These are phyloP conservation scores for Petrocephalus schoutedeni DNA, from an alignment of 2,797 vertebrate species.

Conservation along the genomic window DNA sequence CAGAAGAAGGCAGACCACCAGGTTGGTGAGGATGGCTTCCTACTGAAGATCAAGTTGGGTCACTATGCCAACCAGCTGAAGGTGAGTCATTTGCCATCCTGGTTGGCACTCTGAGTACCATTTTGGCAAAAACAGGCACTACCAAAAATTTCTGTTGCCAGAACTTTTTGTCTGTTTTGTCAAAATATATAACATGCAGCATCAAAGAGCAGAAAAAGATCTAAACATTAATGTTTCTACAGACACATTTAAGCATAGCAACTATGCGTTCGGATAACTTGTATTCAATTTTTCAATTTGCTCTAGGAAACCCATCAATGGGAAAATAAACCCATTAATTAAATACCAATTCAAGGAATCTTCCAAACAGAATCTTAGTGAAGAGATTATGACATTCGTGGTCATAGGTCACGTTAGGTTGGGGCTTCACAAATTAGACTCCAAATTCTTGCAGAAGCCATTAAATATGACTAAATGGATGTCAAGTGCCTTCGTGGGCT, in stretches of 20 bases:
- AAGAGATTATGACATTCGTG: background rate
- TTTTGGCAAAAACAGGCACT: background rate
- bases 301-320: background rate
- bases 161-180: background rate
- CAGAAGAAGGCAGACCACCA: constrained; percentile 93
- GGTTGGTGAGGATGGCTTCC: constrained; percentile 87
- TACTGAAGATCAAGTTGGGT: constrained; percentile 93
- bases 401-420: background rate
- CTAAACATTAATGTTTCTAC: background rate
- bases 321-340: background rate
- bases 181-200: background rate
- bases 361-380: background rate
- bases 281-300: background rate
- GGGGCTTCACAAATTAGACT: background rate
- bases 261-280: background rate
- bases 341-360: background rate
- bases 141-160: background rate
- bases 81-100: constrained; percentile 47
- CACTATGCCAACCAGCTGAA: constrained; percentile 91
- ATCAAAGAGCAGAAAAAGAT: background rate
- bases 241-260: background rate
- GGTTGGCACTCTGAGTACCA: background rate
- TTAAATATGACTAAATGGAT: background rate
- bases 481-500: background rate
- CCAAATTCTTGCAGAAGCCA: background rate